Percentiles rank a stretch among this genome's conserved stretches.
phyloP scores from a whole-genome alignment of 2,888 invertebrate species.

The Gymnocheta viridis region DNA sequence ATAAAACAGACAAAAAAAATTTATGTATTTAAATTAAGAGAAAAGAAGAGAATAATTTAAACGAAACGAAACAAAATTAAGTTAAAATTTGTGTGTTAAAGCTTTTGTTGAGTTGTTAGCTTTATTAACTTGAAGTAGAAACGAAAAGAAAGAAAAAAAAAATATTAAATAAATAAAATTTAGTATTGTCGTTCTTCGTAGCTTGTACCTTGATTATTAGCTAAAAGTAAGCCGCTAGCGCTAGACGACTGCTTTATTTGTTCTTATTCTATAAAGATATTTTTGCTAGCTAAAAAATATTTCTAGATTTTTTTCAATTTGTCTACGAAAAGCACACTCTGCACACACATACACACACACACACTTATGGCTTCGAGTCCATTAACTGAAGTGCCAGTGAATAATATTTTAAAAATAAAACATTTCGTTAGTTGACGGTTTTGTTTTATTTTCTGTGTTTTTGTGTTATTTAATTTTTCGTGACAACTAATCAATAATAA shows the following conservation, averaged over 20 bases:
- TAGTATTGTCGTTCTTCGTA: conserved; percentile 37
- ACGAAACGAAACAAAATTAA: conserved; percentile 49
- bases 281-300: conserved; percentile 31
- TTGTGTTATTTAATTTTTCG: conserved; percentile 52
- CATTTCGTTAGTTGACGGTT: conserved; percentile 60
- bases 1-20: neutral
- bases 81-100: conserved; percentile 53
- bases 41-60: conserved; percentile 41
- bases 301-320: conserved; percentile 25
- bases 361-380: neutral
- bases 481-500: conserved; percentile 67
- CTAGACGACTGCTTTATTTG: conserved; percentile 55
- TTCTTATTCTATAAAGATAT: conserved; percentile 20
- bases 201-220: conserved; percentile 55
- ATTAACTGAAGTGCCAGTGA: conserved; percentile 57
- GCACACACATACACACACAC: neutral
- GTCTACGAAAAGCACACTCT: neutral
- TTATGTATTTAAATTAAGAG: conserved; percentile 8
- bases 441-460: conserved; percentile 26
- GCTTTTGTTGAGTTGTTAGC: conserved; percentile 43
- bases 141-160: conserved; percentile 30
- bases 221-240: conserved; percentile 54
- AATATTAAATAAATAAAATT: conserved; percentile 35
- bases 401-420: conserved; percentile 69
- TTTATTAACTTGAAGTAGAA: conserved; percentile 48